phyloP scores from a whole-genome alignment of 2,797 vertebrate genomes.

The Leucoraja ocellata region DNA sequence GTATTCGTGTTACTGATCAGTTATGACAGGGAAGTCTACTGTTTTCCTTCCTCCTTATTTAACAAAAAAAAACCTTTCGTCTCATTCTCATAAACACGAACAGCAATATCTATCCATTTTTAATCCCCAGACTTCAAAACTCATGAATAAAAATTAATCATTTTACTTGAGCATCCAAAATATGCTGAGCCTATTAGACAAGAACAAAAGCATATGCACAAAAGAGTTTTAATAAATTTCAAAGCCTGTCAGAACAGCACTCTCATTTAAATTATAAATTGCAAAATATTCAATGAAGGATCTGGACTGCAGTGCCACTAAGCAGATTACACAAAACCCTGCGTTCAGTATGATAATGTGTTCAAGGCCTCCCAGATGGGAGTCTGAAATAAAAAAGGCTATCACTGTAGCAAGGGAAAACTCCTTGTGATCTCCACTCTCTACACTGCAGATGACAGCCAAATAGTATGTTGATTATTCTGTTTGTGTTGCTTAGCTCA shows the following conservation, averaged over 20 bases:
- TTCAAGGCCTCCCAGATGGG: constrained; percentile 91
- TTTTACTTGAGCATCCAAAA: constrained; percentile 64
- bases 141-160: constrained; percentile 81
- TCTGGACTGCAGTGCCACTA: constrained; percentile 84
- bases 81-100: constrained; percentile 31
- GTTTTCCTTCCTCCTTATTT: constrained; percentile 37
- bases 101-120: constrained; percentile 35
- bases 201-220: constrained; percentile 81
- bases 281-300: constrained; percentile 93
- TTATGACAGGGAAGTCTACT: constrained; percentile 38
- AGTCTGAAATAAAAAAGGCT: constrained; percentile 80
- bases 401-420: constrained; percentile 72
- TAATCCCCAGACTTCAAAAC: constrained; percentile 68
- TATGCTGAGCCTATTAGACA: constrained; percentile 86
- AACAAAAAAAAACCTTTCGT: constrained; percentile 33
- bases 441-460: constrained; percentile 90
- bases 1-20: constrained; percentile 30
- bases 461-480: constrained; percentile 81
- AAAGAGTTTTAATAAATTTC: constrained; percentile 83
- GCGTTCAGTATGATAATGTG: constrained; percentile 90
- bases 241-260: constrained; percentile 81
- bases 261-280: constrained; percentile 97
- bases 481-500: constrained; percentile 71
- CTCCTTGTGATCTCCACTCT: constrained; percentile 88
- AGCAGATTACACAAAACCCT: constrained; percentile 93